phyloP scores from a whole-genome alignment of 2,888 invertebrate species.

The Stenichneumon culpator region DNA sequence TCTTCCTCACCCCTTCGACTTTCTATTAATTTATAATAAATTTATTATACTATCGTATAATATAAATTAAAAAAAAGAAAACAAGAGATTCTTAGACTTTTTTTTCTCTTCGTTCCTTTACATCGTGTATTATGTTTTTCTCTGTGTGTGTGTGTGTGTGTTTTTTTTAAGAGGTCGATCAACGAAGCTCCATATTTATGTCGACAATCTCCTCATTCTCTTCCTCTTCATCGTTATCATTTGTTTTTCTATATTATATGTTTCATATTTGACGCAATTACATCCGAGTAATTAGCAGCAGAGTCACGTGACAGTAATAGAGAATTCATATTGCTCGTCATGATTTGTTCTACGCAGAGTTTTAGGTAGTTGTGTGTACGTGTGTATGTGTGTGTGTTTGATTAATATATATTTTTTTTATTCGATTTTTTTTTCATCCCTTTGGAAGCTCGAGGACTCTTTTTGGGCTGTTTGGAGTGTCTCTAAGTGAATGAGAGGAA shows the following conservation, averaged over 20 bases:
- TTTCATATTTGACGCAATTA: constrained; percentile 52
- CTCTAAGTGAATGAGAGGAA: constrained; percentile 45
- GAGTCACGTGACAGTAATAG: constrained; percentile 47
- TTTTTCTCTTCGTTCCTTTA: constrained; percentile 25
- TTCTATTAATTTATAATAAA: constrained; percentile 51
- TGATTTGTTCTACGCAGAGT: constrained; percentile 70
- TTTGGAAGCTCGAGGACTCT: constrained; percentile 2
- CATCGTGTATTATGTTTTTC: constrained; percentile 17
- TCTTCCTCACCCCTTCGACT: constrained; percentile 54
- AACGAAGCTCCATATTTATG: constrained; percentile 47
- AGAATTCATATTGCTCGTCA: constrained; percentile 63
- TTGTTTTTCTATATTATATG: constrained; percentile 45
- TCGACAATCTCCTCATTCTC: constrained; percentile 21
- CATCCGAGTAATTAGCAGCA: constrained; percentile 31
- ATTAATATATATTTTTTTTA: neutral
- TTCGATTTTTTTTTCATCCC: constrained; percentile 14
- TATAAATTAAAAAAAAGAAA: constrained; percentile 27
- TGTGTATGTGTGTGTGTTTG: constrained; percentile 30
- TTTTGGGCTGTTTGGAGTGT: constrained; percentile 21
- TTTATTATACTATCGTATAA: constrained; percentile 44
- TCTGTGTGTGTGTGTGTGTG: constrained; percentile 20
- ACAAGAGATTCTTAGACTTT: constrained; percentile 51
- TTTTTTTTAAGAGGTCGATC: constrained; percentile 50
- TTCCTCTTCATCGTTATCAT: constrained; percentile 37
- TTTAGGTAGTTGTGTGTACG: constrained; percentile 8